phyloP scores from a whole-genome alignment of 2,113 vertebrate species.

The Rhodinocichla rosea region DNA sequence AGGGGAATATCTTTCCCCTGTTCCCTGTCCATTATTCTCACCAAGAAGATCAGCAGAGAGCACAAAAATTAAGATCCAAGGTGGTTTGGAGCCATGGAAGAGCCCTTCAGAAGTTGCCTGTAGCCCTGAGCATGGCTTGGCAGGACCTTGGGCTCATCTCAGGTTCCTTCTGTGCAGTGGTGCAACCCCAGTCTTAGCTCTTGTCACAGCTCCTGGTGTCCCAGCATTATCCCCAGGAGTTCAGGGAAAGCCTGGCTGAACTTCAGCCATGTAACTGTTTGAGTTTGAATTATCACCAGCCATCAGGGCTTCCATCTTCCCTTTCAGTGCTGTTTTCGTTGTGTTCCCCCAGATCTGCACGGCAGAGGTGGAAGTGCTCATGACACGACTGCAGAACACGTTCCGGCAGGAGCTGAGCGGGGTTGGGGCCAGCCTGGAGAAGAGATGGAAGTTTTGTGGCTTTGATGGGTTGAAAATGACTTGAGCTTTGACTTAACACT shows the following conservation, averaged over 20 bases:
- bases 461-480: conserved; percentile 91
- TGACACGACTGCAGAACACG: conserved; percentile 87
- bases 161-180: background rate
- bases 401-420: conserved; percentile 93
- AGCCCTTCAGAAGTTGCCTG: background rate
- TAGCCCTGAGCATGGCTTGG: background rate
- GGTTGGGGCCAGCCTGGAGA: conserved; percentile 94
- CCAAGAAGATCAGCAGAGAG: background rate
- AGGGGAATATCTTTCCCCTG: background rate
- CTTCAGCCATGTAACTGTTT: rapidly evolving
- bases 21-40: background rate
- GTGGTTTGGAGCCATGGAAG: background rate
- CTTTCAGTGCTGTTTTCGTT: background rate
- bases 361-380: conserved; percentile 87
- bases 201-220: background rate
- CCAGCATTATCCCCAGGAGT: rapidly evolving
- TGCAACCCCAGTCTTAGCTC: background rate
- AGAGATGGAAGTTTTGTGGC: conserved; percentile 96
- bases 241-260: background rate
- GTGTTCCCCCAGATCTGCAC: conserved; percentile 81
- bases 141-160: background rate
- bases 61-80: background rate
- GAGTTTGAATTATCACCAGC: background rate
- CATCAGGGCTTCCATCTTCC: rapidly evolving
- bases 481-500: conserved; percentile 58